phyloP scores from a whole-genome alignment of 2,113 vertebrate species.

The Paralichthys olivaceus region DNA sequence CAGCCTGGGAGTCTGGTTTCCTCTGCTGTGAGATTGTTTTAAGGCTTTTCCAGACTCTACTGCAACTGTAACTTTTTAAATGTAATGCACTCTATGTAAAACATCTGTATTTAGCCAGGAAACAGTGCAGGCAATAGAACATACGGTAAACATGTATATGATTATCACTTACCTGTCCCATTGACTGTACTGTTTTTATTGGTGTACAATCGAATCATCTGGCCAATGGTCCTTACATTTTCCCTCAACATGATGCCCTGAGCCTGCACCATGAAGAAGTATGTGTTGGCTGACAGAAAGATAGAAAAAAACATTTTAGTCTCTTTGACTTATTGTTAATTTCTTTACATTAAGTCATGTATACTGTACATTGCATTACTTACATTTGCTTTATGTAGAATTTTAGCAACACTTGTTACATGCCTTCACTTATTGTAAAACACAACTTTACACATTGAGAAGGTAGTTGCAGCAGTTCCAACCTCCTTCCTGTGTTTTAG shows the following conservation, averaged over 20 bases:
- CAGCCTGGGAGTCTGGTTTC: no score
- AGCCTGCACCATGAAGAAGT: conserved; percentile 98
- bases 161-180: conserved; percentile 88
- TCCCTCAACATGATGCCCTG: conserved; percentile 96
- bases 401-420: neutral
- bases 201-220: conserved; percentile 95
- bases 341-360: neutral
- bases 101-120: no score
- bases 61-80: no score
- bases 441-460: neutral
- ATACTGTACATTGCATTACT: neutral
- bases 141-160: neutral
- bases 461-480: no score
- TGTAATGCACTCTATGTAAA: no score
- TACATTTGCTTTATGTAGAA: neutral
- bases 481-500: no score
- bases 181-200: conserved; percentile 95
- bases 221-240: conserved; percentile 95
- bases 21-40: no score
- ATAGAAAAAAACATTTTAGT: neutral
- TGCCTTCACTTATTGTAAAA: neutral
- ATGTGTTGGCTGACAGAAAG: conserved; percentile 88
- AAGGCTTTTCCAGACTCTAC: no score
- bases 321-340: neutral
- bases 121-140: no score